A percentile compares a stretch with the other conserved stretches of the same genome.
Conservation (phyloP, 1,140 invertebrate genomes). For the Oryctes rhinoceros region DNA sequence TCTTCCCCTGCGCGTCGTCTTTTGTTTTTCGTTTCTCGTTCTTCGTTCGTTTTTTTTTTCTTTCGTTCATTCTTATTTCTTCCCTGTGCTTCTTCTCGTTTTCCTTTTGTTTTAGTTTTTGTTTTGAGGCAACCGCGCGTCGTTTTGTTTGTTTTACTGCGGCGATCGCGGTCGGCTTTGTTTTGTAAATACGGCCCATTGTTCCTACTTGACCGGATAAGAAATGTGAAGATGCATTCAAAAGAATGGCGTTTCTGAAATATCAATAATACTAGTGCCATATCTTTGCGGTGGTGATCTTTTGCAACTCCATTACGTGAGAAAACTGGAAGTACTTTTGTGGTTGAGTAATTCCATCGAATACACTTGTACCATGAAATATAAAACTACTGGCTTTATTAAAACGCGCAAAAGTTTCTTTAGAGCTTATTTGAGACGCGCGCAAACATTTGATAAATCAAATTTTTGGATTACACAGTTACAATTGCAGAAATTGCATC, state of each 20-base stretch:
- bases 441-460: no score
- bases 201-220: constrained; percentile 40
- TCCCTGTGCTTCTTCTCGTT: background rate
- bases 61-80: constrained; percentile 10
- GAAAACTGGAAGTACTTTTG: background rate
- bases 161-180: constrained; percentile 25
- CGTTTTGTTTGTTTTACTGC: constrained; percentile 23
- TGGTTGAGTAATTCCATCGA: background rate
- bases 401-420: no score
- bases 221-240: constrained; percentile 10
- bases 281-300: background rate
- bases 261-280: constrained; percentile 29
- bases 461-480: no score
- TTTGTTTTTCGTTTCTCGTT: constrained; percentile 29
- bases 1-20: constrained; percentile 3
- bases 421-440: no score
- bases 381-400: no score
- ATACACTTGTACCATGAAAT: no score
- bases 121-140: constrained; percentile 16
- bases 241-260: constrained; percentile 15
- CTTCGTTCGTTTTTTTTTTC: background rate
- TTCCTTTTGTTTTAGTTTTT: constrained; percentile 20
- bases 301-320: constrained; percentile 27
- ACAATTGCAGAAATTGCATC: no score
- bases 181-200: constrained; percentile 41